Evolutionary conservation across 2,797 vertebrate genomes (phyloP).

Genomic region (Tragelaphus oryx): DNA sequence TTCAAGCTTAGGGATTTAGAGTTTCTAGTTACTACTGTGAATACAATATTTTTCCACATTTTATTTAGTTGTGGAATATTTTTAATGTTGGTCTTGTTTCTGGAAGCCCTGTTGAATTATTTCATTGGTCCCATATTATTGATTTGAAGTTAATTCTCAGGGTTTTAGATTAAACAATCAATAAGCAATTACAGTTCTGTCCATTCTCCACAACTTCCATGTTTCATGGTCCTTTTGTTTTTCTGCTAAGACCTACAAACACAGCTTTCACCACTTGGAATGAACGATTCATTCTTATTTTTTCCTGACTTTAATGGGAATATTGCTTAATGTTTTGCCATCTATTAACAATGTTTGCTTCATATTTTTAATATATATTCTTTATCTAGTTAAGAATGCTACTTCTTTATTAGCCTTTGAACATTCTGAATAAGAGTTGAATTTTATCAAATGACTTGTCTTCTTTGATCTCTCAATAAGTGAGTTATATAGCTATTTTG

Average conservation of each 20-base stretch:
- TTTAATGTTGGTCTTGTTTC: not conserved
- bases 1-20: not conserved
- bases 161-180: not conserved
- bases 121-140: not conserved
- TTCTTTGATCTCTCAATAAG: not conserved
- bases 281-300: not conserved
- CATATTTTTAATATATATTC: not conserved
- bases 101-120: not conserved
- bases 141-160: not conserved
- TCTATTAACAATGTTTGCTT: not conserved
- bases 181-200: not conserved
- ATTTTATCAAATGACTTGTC: not conserved
- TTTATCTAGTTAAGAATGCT: not conserved
- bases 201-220: not conserved
- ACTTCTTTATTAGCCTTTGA: not conserved
- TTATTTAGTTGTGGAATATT: not conserved
- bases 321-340: not conserved
- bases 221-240: not conserved
- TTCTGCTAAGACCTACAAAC: not conserved
- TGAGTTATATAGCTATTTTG: not conserved
- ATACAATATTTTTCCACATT: not conserved
- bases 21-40: not conserved
- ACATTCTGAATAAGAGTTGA: not conserved
- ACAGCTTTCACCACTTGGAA: not conserved
- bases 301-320: not conserved